Conservation (phyloP, 2,113 vertebrate species). For the Odocoileus virginianus region DNA sequence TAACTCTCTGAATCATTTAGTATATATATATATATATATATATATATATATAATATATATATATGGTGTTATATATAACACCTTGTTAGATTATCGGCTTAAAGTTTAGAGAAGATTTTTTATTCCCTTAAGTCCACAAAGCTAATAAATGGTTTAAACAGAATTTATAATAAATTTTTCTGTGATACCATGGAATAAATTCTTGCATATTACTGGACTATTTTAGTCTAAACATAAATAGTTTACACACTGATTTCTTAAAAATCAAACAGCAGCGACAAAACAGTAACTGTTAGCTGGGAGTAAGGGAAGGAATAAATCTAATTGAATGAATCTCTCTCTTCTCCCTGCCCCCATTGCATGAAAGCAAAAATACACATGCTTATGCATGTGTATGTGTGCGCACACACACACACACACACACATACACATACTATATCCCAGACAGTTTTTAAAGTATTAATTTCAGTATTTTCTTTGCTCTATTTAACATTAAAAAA, state of each 20-base stretch:
- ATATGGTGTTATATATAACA: neutral
- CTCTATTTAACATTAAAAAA: neutral
- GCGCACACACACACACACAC: fast-evolving
- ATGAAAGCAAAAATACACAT: neutral
- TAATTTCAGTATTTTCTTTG: neutral
- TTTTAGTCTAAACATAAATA: neutral
- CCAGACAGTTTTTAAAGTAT: neutral
- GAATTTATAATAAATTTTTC: neutral
- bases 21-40: too few relatives aligned
- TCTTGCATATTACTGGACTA: neutral
- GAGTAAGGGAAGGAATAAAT: neutral
- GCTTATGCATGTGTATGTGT: fast-evolving
- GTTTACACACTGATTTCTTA: neutral
- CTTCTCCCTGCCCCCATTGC: neutral
- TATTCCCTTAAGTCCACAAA: neutral
- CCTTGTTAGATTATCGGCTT: neutral
- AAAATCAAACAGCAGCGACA: neutral
- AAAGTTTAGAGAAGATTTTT: neutral
- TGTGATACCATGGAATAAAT: neutral
- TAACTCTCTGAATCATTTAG: neutral
- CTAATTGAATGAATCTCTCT: neutral
- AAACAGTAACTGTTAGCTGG: neutral
- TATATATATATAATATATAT: too few relatives aligned
- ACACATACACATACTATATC: neutral
- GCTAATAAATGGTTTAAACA: neutral